Base-by-base conservation (phyloP, 2,113 vertebrate species). In the Entosphenus tridentatus region DNA sequence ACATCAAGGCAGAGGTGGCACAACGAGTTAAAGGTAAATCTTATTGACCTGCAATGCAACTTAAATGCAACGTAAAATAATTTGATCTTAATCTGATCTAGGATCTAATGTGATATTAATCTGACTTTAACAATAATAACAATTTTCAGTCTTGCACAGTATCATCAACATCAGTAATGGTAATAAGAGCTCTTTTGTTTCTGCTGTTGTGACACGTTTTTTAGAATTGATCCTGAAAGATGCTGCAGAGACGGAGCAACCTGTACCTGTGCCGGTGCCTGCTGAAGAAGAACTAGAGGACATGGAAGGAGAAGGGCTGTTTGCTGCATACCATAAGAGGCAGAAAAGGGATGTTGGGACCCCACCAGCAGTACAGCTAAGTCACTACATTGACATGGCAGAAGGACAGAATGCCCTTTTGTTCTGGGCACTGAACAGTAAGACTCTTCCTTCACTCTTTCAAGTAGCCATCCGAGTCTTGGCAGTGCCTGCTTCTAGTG, bases 391-490 rank as follows among this genome's bases (percentile, higher is more conserved):
- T 67, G 72, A 73, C 69, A 71, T 72, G 21, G 69, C 58, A 21
- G 54, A 72, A 72, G 74, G 73, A 72, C 70, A 73, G 68, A 71
- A 69, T 16, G 65, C 70, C 57, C 70, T 74, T 62, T 72, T 73
- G 56, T 73, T 73, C 56, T 72, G 71, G 71, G 69, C 67, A 72
- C 39, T 72, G 71, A 71, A 70, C 72, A 70, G 57, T 65, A 59
- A 67, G 56, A 54, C 39, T 68, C 70, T 73, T 67, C 57, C 62
- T 59, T 70, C 71, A 17, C 56, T 70, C 68, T 69, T 56, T 57
- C 18, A 18, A 18, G 18, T 18, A 18, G 18, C 18, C 18, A 18
- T 18, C 18, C 18, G 18, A 18, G 18, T 72, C 62, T 54, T 70
- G 13, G 70, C 70, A 55, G 70, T 70, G 16, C 39, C 70, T 70